Base-by-base conservation (phyloP, 2,113 vertebrate species). In the Chrysochloris asiatica region DNA sequence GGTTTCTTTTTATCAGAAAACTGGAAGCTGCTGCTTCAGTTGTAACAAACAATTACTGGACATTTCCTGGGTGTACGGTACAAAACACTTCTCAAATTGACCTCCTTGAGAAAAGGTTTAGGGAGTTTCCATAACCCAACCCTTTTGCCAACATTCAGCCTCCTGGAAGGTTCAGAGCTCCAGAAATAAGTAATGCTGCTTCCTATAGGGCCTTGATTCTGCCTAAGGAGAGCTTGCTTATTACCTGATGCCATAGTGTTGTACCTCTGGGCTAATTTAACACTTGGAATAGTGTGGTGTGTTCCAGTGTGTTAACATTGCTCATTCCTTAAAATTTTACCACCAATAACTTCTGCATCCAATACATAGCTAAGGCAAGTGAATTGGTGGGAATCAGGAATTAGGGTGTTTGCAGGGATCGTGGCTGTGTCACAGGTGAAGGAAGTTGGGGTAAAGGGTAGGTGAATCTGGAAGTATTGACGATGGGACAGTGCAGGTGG, bases 1-100 rank as follows among this genome's bases (percentile, higher is more conserved):
- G 65, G 38, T 76, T 82, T 88, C n/a, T 33, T 65, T 54, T 63
- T 48, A 77, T 47, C 43, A 73, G 82, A 93, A 94, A 86, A 12
- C 45, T 26, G 28, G 92, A 48, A 75, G 63, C 43, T 77, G 69
- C 45, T 43, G 72, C 54, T 77, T 92, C n/a, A 48, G 50, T 63
- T 61, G 43, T 22, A 90, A 56, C 8, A 67, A 88, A 59, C 11
- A 76, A 12, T 45, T 28, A 76, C 30, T 79, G 30, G 36, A 1
- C 83, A 22, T 72, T 88, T 91, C 77, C 86, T 52, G 21, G 86
- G 69, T 56, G 54, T 19, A 6, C 33, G 48, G 33, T 83, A 41
- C 11, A 94, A 78, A 82, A 82, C 1, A 82, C 1, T 17, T 89
- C 83, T 92, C 65, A 82, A 33, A 56, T 56, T n/a, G n/a, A 28